Conservation (phyloP, 2,797 vertebrate species). For the Alectoris magna region DNA sequence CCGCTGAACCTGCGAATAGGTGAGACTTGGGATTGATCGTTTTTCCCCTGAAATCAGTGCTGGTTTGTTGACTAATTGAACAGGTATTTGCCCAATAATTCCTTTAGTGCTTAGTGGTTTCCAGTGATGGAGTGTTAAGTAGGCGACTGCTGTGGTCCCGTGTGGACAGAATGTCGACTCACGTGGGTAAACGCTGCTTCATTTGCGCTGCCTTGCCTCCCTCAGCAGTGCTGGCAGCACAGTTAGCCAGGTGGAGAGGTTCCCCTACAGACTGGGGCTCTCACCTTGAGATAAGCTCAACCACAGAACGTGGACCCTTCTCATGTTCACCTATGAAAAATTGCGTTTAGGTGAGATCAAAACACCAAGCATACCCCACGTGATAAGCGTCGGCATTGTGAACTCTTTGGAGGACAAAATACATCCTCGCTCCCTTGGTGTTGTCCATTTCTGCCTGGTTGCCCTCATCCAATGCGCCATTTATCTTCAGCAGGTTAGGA, state of each 20-base stretch:
- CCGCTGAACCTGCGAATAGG: not conserved
- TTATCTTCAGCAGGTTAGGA: not conserved
- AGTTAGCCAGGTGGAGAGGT: rapidly evolving
- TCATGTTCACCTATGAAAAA: rapidly evolving
- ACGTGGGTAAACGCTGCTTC: rapidly evolving
- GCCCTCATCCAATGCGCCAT: not conserved
- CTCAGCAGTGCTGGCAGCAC: not conserved
- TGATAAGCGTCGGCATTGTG: too few relatives aligned
- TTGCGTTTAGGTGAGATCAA: not conserved
- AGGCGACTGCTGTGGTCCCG: not conserved
- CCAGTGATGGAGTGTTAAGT: not conserved
- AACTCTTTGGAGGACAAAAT: not conserved
- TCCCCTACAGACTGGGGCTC: not conserved
- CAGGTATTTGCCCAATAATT: not conserved
- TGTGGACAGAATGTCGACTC: rapidly evolving
- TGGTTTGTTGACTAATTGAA: not conserved
- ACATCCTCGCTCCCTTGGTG: rapidly evolving
- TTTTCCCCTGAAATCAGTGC: not conserved
- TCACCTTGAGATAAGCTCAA: not conserved
- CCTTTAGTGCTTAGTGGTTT: not conserved
- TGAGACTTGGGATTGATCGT: not conserved
- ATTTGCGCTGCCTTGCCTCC: rapidly evolving
- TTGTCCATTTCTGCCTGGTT: not conserved
- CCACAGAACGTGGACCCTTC: not conserved
- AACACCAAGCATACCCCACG: not conserved